Evolutionary conservation across 2,113 vertebrate species (phyloP).

Genomic region (Picathartes gymnocephalus): DNA sequence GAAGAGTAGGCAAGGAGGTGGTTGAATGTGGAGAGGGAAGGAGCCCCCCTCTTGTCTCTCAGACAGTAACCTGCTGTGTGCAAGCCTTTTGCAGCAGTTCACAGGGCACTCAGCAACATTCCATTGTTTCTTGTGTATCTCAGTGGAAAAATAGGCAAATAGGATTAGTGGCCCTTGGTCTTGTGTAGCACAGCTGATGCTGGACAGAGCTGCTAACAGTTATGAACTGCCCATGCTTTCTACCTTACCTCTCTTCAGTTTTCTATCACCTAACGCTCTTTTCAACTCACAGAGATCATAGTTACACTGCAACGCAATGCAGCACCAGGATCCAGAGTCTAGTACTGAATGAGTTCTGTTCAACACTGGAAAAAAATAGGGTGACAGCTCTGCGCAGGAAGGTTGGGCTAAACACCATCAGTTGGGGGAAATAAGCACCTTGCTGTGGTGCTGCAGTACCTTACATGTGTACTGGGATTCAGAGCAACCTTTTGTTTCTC

Average conservation of each 20-base stretch:
- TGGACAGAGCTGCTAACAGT: neutral
- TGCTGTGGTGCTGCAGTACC: neutral
- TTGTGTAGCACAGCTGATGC: accelerated
- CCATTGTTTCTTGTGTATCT: neutral
- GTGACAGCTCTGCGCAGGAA: neutral
- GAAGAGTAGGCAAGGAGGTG: neutral
- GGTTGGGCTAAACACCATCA: accelerated
- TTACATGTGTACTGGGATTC: too few relatives aligned
- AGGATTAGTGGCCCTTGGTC: too few relatives aligned
- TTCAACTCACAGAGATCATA: neutral
- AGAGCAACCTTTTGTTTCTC: neutral
- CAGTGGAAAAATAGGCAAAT: neutral
- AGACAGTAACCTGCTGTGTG: neutral
- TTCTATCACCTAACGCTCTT: neutral
- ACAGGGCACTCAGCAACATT: neutral
- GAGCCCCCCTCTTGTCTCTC: accelerated
- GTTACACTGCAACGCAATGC: neutral
- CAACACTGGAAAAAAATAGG: neutral
- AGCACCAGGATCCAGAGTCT: neutral
- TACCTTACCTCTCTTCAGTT: neutral
- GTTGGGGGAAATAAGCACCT: neutral
- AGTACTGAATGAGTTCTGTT: neutral
- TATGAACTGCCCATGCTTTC: neutral
- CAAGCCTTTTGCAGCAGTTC: neutral
- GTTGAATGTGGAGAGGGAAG: neutral